Evolutionary conservation across 2,113 vertebrate genomes (phyloP).

Genomic region (Hydrolagus affinis): DNA sequence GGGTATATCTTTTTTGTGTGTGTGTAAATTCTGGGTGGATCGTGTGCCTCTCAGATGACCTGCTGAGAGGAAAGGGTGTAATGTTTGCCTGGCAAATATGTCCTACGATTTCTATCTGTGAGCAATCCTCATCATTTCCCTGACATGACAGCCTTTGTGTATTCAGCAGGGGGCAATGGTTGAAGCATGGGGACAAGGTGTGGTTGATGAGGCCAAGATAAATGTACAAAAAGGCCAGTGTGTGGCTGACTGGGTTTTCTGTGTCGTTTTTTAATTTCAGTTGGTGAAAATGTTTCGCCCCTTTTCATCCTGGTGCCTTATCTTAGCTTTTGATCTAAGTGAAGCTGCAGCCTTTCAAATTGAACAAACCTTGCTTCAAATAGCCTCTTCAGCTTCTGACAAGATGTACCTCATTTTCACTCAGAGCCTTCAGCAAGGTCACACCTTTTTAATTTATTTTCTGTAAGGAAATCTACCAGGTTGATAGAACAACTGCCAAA

Average conservation of each 20-base stretch:
- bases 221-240: conserved; percentile 59
- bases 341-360: conserved; percentile 76
- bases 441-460: conserved; percentile 91
- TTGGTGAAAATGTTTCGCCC: conserved; percentile 63
- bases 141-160: conserved; percentile 54
- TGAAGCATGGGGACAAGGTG: conserved; percentile 52
- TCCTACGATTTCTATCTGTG: conserved; percentile 36
- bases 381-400: conserved; percentile 78
- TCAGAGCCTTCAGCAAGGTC: conserved; percentile 88
- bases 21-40: conserved; percentile 37
- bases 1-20: conserved; percentile 35
- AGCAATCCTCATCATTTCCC: conserved; percentile 39
- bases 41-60: conserved; percentile 35
- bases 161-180: conserved; percentile 45
- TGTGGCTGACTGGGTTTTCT: conserved; percentile 66
- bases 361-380: conserved; percentile 80
- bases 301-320: conserved; percentile 67
- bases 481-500: conserved; percentile 72
- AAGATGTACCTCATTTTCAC: conserved; percentile 93
- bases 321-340: conserved; percentile 66
- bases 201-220: conserved; percentile 67
- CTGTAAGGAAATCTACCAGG: conserved; percentile 67
- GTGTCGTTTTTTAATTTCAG: conserved; percentile 82
- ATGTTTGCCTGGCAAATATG: conserved; percentile 29
- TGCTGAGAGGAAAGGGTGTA: conserved; percentile 34